These are phyloP conservation scores for Nomada flava DNA, from an alignment of 2,888 invertebrate genomes.

Conservation along the genomic window DNA sequence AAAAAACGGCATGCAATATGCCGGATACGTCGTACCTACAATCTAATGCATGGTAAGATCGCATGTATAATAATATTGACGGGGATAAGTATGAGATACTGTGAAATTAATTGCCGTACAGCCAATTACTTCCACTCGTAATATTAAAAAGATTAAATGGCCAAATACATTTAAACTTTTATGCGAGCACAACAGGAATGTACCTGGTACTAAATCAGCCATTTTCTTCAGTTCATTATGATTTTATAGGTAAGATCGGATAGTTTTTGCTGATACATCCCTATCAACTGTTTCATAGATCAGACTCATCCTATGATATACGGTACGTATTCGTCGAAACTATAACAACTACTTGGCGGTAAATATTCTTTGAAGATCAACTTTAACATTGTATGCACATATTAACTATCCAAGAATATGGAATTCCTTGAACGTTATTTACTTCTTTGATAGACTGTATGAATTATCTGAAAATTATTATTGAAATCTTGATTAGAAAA, in stretches of 20 bases:
- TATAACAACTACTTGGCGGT: no score
- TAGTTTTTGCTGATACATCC: not conserved
- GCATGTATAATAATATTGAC: not conserved
- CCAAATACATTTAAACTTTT: not conserved
- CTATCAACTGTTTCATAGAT: not conserved
- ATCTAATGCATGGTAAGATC: slow-evolving; percentile 6
- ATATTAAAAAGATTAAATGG: not conserved
- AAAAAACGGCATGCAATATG: not conserved
- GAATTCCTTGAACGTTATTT: no score
- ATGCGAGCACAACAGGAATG: not conserved
- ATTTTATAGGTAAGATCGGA: not conserved
- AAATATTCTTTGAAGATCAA: no score
- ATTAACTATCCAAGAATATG: no score
- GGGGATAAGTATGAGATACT: not conserved
- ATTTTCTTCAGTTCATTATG: not conserved
- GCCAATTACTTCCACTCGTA: not conserved
- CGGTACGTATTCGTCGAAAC: no score
- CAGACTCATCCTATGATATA: no score
- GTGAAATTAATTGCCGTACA: slow-evolving; percentile 1
- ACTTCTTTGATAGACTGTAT: no score
- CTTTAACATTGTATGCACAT: no score
- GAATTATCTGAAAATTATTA: no score
- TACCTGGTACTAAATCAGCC: no score
- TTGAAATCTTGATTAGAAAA: no score
- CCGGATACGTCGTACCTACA: not conserved